phyloP scores from a whole-genome alignment of 53 echinoderm and acorn worm species.

The Crossaster papposus region DNA sequence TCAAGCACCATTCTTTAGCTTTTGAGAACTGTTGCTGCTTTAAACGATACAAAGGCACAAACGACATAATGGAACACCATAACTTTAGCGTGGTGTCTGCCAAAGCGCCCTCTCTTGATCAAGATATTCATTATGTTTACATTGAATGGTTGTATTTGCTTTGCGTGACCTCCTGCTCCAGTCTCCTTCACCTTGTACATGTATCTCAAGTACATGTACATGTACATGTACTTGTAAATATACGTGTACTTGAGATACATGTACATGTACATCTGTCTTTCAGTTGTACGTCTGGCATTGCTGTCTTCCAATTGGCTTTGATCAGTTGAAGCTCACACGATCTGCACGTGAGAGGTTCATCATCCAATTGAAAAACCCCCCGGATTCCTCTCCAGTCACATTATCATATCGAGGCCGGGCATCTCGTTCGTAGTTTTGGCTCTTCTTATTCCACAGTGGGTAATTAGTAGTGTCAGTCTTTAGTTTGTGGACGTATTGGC shows the following conservation, averaged over 20 bases:
- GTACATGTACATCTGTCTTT: no score
- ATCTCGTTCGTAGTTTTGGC: background rate
- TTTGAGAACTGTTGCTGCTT: no score
- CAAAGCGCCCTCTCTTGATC: conserved; percentile 11
- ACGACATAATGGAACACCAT: no score
- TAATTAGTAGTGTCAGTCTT: background rate
- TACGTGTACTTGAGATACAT: no score
- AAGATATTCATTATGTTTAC: background rate
- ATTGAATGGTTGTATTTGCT: background rate
- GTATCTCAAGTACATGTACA: background rate
- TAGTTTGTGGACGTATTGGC: no score
- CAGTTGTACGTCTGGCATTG: background rate
- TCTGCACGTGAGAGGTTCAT: background rate
- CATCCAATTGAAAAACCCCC: background rate
- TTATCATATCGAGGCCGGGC: background rate
- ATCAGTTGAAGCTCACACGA: background rate
- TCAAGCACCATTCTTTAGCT: no score
- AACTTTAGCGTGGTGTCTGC: background rate
- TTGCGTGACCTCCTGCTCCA: background rate
- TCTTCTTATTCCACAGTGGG: conserved; percentile 8
- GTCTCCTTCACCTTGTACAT: background rate
- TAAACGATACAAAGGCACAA: no score
- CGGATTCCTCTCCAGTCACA: background rate
- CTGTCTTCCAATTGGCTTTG: background rate
- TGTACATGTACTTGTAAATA: no score